Evolutionary conservation across 2,113 vertebrate genomes (phyloP), one percentile per base, ranked within the genome.

Genomic region (Gorsachius goisagi): DNA sequence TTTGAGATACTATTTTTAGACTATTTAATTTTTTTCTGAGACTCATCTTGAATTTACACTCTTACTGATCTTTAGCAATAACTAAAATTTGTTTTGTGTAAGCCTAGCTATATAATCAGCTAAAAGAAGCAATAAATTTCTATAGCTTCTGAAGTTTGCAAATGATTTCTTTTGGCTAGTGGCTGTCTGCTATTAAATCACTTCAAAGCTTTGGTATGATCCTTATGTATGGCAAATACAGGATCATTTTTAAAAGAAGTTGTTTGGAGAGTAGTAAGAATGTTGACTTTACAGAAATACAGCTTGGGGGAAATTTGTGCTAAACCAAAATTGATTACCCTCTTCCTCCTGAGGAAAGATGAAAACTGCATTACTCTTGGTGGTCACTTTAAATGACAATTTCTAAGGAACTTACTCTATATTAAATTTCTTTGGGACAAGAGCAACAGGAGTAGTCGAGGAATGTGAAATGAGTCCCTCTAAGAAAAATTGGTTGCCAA

Each of bases 31-130:
- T 92, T 86, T 85, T 78, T 67, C 28, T 32, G 47, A 60, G 27
- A 41, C 13, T 4, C 28, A 83, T 44, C 26, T 76, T 91, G n/a
- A 88, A 86, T 96, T 91, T 74, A 85, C 47, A 59, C 20, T 77
- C 39, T 52, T 74, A 52, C 2, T 76, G 39, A 49, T 79, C 32
- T 76, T 92, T 82, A 88, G 66, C 47, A 93, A 60, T 87, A 88
- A 89, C 67, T 91, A 58, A 69, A 95, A 32, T 89, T 91, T 91
- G 66, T 68, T 96, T 95, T 92, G 27, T 89, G 37, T 84, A 86
- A 85, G 86, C 66, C 88, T 77, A 56, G 56, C 49, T 80, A 32
- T 74, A 85, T 90, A 85, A 88, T 93, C 68, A 75, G 45, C 62
- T 85, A 74, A 92, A 89, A 83, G 72, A 84, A 58, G 63, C 63